Conservation (phyloP, 2,113 vertebrate genomes). For the Seriola rivoliana region DNA sequence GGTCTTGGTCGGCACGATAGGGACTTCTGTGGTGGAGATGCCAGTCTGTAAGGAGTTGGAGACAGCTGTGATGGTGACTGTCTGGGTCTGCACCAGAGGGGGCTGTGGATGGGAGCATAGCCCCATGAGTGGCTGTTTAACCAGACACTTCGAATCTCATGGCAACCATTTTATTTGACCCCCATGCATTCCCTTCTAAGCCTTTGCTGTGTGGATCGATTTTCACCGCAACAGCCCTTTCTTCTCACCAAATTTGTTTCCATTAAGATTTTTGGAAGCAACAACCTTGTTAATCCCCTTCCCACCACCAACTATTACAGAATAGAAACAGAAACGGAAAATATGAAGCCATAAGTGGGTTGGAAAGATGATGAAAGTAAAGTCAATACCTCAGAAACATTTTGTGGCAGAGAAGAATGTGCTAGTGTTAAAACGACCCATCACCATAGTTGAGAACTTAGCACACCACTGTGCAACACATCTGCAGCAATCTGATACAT, state of each 20-base stretch:
- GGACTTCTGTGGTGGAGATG: constrained; percentile 94
- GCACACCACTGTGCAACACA: constrained; percentile 52
- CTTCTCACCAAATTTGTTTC: constrained; percentile 29
- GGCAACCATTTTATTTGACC: constrained; percentile 52
- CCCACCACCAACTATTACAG: constrained; percentile 50
- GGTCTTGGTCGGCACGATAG: constrained; percentile 93
- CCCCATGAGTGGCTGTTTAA: constrained; percentile 73
- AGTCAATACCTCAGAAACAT: not conserved
- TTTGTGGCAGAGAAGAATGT: constrained; percentile 33
- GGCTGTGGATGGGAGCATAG: constrained; percentile 87
- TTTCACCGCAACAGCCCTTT: constrained; percentile 12
- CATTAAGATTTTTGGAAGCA: constrained; percentile 27
- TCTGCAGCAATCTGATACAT: constrained; percentile 50
- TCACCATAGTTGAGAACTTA: constrained; percentile 55
- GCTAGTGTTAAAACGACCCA: constrained; percentile 38
- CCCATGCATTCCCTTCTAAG: constrained; percentile 47
- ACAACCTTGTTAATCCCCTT: constrained; percentile 6
- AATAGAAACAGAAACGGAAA: constrained; percentile 20
- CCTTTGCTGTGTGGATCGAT: not conserved
- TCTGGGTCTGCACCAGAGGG: constrained; percentile 95
- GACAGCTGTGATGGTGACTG: constrained; percentile 92
- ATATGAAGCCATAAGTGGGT: constrained; percentile 10
- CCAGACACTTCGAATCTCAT: constrained; percentile 54
- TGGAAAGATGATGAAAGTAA: constrained; percentile 46
- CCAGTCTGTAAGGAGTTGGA: constrained; percentile 87